phyloP scores from a whole-genome alignment of 2,113 vertebrate genomes.

The Prinia subflava region DNA sequence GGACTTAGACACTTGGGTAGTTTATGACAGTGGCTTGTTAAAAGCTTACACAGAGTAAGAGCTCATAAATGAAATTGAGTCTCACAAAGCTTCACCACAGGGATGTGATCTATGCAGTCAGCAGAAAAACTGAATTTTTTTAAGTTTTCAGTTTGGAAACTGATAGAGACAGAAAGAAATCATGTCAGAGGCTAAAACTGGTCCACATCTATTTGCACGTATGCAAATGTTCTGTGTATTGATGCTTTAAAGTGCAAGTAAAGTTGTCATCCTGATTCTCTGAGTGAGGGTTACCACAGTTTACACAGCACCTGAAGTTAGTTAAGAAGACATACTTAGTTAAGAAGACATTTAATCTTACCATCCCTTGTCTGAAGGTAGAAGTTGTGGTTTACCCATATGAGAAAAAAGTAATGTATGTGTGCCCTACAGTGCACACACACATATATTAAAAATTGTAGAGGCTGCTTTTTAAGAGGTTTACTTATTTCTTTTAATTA shows the following conservation, averaged over 20 bases:
- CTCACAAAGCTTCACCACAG: background rate
- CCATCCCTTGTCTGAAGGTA: background rate
- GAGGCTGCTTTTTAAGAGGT: background rate
- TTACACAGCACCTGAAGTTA: background rate
- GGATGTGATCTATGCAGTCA: background rate
- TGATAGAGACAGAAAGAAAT: background rate
- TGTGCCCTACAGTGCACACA: background rate
- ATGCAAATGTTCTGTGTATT: background rate
- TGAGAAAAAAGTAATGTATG: background rate
- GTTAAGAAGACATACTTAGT: background rate
- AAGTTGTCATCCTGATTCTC: background rate
- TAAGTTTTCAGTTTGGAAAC: background rate
- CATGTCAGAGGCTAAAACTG: background rate
- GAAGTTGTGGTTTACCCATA: background rate
- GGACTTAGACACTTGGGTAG: background rate
- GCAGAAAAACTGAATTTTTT: background rate
- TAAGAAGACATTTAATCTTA: background rate
- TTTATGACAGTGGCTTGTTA: background rate
- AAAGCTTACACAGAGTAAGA: background rate
- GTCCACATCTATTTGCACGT: background rate
- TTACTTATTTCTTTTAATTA: background rate
- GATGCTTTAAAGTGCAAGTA: background rate
- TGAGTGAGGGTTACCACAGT: background rate
- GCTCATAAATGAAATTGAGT: background rate
- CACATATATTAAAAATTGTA: accelerated